A percentile compares a stretch with the other conserved stretches of the same genome.
These are phyloP conservation scores for Sitodiplosis mosellana DNA, from an alignment of 1,140 invertebrate genomes.

Conservation along the genomic window DNA sequence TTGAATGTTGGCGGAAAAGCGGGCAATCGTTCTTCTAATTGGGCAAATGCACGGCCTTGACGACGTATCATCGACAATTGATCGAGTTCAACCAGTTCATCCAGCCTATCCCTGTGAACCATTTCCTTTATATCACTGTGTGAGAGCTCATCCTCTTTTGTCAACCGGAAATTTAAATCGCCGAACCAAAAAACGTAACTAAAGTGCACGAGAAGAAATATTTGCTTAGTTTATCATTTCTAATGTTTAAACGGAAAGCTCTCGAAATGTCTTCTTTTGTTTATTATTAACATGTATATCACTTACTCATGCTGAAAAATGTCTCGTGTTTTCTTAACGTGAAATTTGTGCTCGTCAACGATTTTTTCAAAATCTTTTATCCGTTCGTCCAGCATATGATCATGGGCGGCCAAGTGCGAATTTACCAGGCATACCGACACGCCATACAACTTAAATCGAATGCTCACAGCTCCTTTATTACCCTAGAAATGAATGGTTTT, in stretches of 20 bases:
- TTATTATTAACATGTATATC: neutral
- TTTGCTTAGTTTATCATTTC: no score
- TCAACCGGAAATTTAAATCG: slow-evolving; percentile 79
- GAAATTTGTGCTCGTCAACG: slow-evolving; percentile 47
- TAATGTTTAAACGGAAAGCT: no score
- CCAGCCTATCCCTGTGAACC: slow-evolving; percentile 43
- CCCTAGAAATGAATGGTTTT: slow-evolving; percentile 40
- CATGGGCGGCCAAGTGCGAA: slow-evolving; percentile 74
- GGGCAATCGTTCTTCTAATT: slow-evolving; percentile 51
- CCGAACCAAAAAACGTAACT: slow-evolving; percentile 93
- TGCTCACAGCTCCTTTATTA: slow-evolving; percentile 83
- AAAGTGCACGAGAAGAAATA: slow-evolving; percentile 23
- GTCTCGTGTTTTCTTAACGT: slow-evolving; percentile 49
- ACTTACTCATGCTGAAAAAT: slow-evolving; percentile 83
- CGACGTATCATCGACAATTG: slow-evolving; percentile 49
- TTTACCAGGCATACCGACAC: slow-evolving; percentile 76
- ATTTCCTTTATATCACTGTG: slow-evolving; percentile 45
- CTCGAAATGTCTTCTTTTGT: neutral
- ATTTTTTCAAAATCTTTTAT: slow-evolving; percentile 77
- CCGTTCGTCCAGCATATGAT: slow-evolving; percentile 56
- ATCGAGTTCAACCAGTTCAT: slow-evolving; percentile 46
- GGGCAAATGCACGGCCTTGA: slow-evolving; percentile 57
- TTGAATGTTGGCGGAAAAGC: slow-evolving; percentile 82
- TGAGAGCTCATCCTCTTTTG: slow-evolving; percentile 33
- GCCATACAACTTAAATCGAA: slow-evolving; percentile 70